Base-by-base conservation (phyloP, 2,113 vertebrate genomes). In the Channa maculata region DNA sequence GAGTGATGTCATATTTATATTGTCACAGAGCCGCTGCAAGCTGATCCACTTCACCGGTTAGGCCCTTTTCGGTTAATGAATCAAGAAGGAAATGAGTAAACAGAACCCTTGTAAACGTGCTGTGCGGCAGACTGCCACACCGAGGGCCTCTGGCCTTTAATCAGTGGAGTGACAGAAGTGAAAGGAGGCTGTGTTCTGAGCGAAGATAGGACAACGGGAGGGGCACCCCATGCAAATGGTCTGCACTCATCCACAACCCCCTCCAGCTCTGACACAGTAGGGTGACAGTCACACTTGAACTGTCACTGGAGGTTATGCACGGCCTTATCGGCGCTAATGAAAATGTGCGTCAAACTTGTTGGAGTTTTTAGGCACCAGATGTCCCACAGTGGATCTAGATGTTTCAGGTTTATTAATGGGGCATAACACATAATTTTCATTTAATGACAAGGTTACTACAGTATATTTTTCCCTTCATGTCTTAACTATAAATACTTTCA, bases 131-230 rank as follows among this genome's bases (percentile, higher is more conserved):
- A 48, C 63, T 15, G 69, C 78, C 78, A 82, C 74, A 61, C 68
- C 0, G 57, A 65, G 75, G 81, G 66, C 74, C 87, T 53, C 70
- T 2, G 15, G 71, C 75, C 79, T 86, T 88, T 86, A 91, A 90
- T 90, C 89, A 88, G 88, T 0, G 3, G 45, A 75, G 84, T 69
- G 73, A 85, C 88, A 85, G 58, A 57, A 85, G 83, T 89, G 86
- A 91, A 89, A 84, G 77, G 73, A 84, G 85, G 65, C 83, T 82
- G 80, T 89, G 87, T 91, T 89, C 68, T 49, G 62, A 49, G 68
- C 46, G 59, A 6, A 70, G 86, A 88, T 86, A 82, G 48, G 49
- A 72, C 79, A 77, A 71, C 41, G 44, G 78, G 83, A 76, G 77
- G 72, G 77, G 70, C 48, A 54, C 41, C 55, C 6, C 50, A 13